These are phyloP conservation scores for Dendrocopos noguchii DNA, from an alignment of 2,113 vertebrate species.

Conservation along the genomic window DNA sequence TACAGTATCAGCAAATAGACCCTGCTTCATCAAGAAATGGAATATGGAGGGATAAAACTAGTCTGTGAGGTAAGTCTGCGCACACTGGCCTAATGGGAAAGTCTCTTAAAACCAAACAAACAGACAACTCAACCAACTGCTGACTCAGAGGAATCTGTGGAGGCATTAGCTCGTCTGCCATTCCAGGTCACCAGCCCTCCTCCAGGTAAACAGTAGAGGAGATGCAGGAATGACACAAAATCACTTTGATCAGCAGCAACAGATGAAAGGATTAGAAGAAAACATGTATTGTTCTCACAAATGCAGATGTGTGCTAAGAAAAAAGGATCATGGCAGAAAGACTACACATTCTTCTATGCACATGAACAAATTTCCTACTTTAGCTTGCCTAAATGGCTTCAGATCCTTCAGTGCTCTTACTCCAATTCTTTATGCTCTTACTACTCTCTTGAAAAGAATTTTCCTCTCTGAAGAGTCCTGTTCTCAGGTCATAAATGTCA, in stretches of 20 bases:
- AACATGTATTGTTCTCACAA: not conserved
- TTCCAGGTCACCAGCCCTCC: not conserved
- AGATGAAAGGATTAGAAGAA: not conserved
- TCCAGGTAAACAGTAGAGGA: not conserved
- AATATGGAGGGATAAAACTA: not conserved
- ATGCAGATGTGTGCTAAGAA: not conserved
- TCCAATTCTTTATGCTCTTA: not conserved
- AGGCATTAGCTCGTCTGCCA: not conserved
- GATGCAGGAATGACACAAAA: not conserved
- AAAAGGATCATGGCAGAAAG: not conserved
- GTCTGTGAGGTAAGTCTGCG: not conserved
- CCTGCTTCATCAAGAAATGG: not conserved
- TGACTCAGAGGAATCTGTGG: not conserved
- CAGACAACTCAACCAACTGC: not conserved
- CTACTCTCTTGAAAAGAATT: not conserved
- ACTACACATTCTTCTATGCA: not conserved
- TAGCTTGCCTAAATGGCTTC: not conserved
- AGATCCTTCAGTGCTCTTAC: not conserved
- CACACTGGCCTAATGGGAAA: not conserved
- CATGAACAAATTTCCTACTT: not conserved
- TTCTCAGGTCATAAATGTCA: not conserved
- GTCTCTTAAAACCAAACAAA: not conserved
- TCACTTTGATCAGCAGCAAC: not conserved
- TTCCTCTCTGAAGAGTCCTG: not conserved
- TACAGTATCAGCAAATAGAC: rapidly evolving